Evolutionary conservation across 2,797 vertebrate genomes (phyloP).

Genomic region (Oreortyx pictus): DNA sequence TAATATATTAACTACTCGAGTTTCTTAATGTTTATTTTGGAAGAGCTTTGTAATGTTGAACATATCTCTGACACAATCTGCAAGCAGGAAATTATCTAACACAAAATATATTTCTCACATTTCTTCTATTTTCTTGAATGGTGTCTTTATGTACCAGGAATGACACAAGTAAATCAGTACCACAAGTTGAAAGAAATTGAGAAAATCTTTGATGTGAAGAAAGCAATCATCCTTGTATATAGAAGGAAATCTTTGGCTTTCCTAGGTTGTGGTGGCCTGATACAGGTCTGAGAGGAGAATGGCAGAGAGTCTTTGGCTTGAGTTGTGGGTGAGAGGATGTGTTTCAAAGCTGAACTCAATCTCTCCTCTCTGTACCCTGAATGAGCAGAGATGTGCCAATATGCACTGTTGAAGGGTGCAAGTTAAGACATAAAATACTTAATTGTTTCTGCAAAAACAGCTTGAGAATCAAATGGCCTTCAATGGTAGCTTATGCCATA

Average conservation of each 20-base stretch:
- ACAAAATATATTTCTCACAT: not conserved
- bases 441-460: not conserved
- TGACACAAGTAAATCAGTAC: not conserved
- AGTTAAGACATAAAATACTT: not conserved
- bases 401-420: not conserved
- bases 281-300: not conserved
- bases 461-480: not conserved
- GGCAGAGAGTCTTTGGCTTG: not conserved
- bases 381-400: not conserved
- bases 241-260: not conserved
- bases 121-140: conserved; percentile 4
- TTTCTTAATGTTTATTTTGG: not conserved
- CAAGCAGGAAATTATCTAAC: not conserved
- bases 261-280: not conserved
- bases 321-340: not conserved
- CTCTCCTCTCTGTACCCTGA: not conserved
- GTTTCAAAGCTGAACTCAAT: not conserved
- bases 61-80: not conserved
- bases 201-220: not conserved
- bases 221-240: not conserved
- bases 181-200: not conserved
- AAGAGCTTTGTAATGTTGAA: conserved; percentile 7
- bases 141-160: not conserved
- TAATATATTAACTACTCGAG: not conserved
- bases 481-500: not conserved